phyloP scores from a whole-genome alignment of 2,797 vertebrate genomes.

The Florisuga fusca region DNA sequence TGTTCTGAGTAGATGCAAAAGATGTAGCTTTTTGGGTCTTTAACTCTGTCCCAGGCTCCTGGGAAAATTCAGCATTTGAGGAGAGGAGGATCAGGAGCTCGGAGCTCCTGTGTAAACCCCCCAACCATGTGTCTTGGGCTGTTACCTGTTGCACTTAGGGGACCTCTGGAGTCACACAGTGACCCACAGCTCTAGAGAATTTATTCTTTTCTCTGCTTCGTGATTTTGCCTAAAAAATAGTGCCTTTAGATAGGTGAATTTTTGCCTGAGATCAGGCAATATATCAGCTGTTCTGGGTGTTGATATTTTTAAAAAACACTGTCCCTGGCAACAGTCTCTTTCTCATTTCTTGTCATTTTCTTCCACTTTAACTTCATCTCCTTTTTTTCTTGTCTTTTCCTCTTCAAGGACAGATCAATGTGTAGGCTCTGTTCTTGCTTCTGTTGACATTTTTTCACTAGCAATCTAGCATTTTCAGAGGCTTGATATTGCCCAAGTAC shows the following conservation, averaged over 20 bases:
- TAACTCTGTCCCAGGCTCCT: accelerated
- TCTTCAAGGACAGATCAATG: neutral
- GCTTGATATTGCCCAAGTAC: neutral
- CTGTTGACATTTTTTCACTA: neutral
- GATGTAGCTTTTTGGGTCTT: accelerated
- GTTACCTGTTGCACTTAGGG: neutral
- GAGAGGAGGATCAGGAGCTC: neutral
- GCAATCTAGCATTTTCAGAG: neutral
- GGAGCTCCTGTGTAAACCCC: neutral
- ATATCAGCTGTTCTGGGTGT: neutral
- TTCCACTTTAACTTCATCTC: neutral
- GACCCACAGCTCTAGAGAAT: neutral
- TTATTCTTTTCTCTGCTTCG: neutral
- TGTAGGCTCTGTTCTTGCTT: neutral
- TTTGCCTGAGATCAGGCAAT: neutral
- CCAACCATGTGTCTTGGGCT: accelerated
- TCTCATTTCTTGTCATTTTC: neutral
- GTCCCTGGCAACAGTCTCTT: neutral
- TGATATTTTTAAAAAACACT: neutral
- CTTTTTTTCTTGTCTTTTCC: neutral
- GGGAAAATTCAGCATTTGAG: neutral
- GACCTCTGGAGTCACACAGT: neutral
- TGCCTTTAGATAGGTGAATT: neutral
- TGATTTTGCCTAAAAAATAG: neutral
- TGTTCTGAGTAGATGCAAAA: accelerated